Percentiles rank a stretch among this genome's conserved stretches.
Evolutionary conservation across 2,113 vertebrate genomes (phyloP).

Genomic region (Mesitornis unicolor): DNA sequence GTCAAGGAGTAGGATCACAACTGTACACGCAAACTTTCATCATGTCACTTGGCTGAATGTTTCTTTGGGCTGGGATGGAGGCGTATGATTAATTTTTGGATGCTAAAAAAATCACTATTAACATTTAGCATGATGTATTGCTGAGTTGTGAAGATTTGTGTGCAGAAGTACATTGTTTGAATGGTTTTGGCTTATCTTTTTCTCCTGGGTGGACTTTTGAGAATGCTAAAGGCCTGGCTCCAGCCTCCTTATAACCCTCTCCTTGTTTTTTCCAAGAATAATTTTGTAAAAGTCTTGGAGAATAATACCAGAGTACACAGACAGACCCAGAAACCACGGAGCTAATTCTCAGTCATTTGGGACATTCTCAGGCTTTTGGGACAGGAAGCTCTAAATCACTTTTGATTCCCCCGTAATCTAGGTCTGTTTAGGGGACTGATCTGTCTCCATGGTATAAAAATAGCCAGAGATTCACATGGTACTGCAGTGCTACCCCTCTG

Average conservation of each 20-base stretch:
- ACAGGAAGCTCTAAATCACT: background rate
- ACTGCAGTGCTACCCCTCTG: fast-evolving
- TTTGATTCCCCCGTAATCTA: background rate
- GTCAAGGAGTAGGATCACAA: background rate
- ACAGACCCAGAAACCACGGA: background rate
- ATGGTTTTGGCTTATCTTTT: background rate
- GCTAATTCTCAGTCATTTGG: background rate
- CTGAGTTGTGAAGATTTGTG: background rate
- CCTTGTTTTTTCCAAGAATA: background rate
- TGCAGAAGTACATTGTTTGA: background rate
- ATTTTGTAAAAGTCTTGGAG: background rate
- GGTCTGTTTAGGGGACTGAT: background rate
- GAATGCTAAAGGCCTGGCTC: background rate
- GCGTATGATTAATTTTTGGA: background rate
- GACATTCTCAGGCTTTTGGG: background rate
- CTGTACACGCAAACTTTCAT: background rate
- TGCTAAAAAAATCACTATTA: background rate
- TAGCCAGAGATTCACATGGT: background rate
- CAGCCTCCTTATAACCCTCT: background rate
- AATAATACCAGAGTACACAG: background rate
- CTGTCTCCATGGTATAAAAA: background rate
- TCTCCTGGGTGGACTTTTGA: background rate
- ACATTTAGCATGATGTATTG: background rate
- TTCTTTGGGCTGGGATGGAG: background rate
- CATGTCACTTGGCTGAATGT: background rate